These are phyloP conservation scores for Lithobius niger DNA, from an alignment of 1,140 invertebrate genomes.

Conservation along the genomic window DNA sequence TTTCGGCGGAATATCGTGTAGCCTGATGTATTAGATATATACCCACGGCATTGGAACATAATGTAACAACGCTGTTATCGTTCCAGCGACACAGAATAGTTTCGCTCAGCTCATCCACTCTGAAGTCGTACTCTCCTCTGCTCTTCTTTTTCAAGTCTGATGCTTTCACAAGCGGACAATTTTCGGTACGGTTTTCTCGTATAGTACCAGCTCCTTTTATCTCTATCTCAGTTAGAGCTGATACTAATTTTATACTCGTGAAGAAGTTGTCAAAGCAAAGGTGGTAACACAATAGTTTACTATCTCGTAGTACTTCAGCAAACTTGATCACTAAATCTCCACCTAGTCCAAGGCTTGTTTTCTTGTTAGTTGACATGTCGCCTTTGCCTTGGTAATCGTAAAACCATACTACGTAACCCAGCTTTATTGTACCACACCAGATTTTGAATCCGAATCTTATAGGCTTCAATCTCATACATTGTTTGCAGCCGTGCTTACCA, in stretches of 20 bases:
- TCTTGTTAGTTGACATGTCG: not conserved
- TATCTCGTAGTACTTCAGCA: not conserved
- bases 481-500: conserved; percentile 16
- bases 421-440: conserved; percentile 1
- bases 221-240: conserved; percentile 6
- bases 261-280: not conserved
- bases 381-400: not conserved
- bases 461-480: conserved; percentile 19
- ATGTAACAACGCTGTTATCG: conserved; percentile 19
- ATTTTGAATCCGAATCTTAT: conserved; percentile 18
- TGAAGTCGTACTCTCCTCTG: not conserved
- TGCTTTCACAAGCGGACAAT: not conserved
- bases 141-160: not conserved
- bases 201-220: not conserved
- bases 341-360: not conserved
- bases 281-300: not conserved
- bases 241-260: not conserved
- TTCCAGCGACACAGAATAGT: conserved; percentile 17
- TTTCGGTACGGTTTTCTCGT: not conserved
- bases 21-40: conserved; percentile 16
- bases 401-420: not conserved
- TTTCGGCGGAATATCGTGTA: conserved; percentile 4
- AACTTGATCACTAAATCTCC: not conserved
- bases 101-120: not conserved
- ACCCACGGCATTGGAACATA: conserved; percentile 15